Conservation (phyloP, 1,140 invertebrate genomes). For the Conus ventricosus region DNA sequence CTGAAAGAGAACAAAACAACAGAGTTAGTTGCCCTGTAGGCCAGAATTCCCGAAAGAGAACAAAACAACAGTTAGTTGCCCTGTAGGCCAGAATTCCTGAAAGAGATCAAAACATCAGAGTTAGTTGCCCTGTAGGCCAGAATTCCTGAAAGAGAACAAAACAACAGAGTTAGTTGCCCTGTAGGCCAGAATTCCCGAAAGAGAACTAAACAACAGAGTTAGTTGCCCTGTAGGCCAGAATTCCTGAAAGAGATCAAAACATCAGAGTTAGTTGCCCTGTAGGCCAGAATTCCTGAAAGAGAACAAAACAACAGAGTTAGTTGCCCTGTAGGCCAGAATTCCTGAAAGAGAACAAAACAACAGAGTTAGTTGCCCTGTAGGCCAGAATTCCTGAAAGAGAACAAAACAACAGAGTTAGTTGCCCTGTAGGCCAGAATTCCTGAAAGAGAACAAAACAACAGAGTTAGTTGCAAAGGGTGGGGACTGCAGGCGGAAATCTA, state of each 20-base stretch:
- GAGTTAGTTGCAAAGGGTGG: no score
- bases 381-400: conserved; percentile 84
- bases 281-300: conserved; percentile 85
- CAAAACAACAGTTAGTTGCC: no score
- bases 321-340: conserved; percentile 89
- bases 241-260: conserved; percentile 81
- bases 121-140: conserved; percentile 89
- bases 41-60: conserved; percentile 82
- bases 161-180: no score
- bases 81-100: conserved; percentile 90
- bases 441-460: conserved; percentile 68
- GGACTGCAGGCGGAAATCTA: no score
- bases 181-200: conserved; percentile 87
- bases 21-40: no score
- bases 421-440: conserved; percentile 89
- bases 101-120: no score
- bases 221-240: conserved; percentile 89
- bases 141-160: conserved; percentile 82
- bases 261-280: no score
- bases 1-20: conserved; percentile 79
- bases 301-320: no score
- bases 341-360: conserved; percentile 80
- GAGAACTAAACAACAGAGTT: no score
- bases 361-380: no score
- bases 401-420: no score